Base-by-base conservation (phyloP, 2,797 vertebrate genomes). In the Alauda arvensis region DNA sequence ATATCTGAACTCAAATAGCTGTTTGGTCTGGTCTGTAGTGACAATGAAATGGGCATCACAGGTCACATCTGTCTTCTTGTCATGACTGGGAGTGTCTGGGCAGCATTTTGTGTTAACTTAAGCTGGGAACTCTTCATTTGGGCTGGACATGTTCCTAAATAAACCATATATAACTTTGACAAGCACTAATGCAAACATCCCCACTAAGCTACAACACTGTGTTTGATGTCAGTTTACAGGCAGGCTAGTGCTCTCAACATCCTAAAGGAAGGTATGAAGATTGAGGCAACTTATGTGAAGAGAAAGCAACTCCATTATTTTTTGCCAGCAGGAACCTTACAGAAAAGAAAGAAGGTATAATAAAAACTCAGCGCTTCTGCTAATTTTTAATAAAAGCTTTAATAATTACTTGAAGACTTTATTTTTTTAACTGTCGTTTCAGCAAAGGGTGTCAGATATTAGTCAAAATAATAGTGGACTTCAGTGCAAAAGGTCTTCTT, bases 221-320 rank as follows among this genome's bases (percentile, higher is more conserved):
- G 71, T 85, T 45, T 57, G 25, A 4, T 69, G 10, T 95, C 95
- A 99, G 99, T 99, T 81, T 99, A 99, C 94, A 98, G 99, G 87
- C 99, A 99, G 88, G 99, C 99, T 59, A 98, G 96, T 96, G 99
- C 98, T 91, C 98, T 99, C 94, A 99, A 98, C 79, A 98, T 99
- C 97, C 95, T 99, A 37, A 99, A 99, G 93, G 98, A 99, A 4
- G 99, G 98, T 29, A 99, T 99, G 99, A 99, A 98, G 96, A 99
- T 99, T 13, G 98, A 99, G 97, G 99, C 98, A 12, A 98, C 98
- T 26, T 98, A 99, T 10, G 98, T 99, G 71, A 99, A 98, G 94
- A 99, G 98, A 95, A 99, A 99, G 53, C 99, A 99, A 60, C 98
- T 99, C 52, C 98, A 98, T 94, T 98, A 99, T 89, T 99, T 99